A percentile compares a stretch with the other conserved stretches of the same genome.
These are phyloP conservation scores for Melanotaenia maccullochi DNA, from an alignment of 2,797 vertebrate species.

Conservation along the genomic window DNA sequence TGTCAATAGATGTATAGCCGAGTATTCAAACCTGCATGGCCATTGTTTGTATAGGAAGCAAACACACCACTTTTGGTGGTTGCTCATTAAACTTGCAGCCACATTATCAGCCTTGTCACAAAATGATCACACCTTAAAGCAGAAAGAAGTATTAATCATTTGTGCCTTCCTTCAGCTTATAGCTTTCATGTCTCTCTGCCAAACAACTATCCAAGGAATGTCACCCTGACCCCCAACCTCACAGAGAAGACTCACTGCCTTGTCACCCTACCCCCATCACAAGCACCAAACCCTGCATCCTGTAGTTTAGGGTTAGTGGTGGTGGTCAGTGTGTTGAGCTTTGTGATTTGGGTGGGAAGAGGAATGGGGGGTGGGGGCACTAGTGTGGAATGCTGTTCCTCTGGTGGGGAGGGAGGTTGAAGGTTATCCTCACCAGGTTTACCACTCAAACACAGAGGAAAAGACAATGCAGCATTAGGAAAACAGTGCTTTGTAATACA, in stretches of 20 bases:
- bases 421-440: constrained; percentile 76
- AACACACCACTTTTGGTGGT: background rate
- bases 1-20: constrained; percentile 6
- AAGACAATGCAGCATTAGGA: constrained; percentile 55
- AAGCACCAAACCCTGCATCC: constrained; percentile 70
- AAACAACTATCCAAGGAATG: constrained; percentile 84
- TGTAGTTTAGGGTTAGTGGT: constrained; percentile 75
- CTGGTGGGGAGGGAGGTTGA: constrained; percentile 57
- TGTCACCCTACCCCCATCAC: constrained; percentile 74
- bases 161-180: constrained; percentile 55
- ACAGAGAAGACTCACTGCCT: constrained; percentile 64
- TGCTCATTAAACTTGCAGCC: background rate
- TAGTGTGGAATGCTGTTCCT: constrained; percentile 80
- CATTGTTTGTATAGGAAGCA: constrained; percentile 9
- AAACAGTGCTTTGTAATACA: constrained; percentile 29
- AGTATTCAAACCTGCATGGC: background rate
- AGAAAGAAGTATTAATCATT: constrained; percentile 55
- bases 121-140: constrained; percentile 9
- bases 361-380: constrained; percentile 61
- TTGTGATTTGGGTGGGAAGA: constrained; percentile 77
- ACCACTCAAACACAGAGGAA: constrained; percentile 63
- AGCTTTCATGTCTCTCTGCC: constrained; percentile 71
- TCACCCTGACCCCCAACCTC: constrained; percentile 71
- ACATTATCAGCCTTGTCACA: constrained; percentile 13
- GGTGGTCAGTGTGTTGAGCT: constrained; percentile 81